phyloP scores from a whole-genome alignment of 2,113 vertebrate species.

The Scartelaos histophorus region DNA sequence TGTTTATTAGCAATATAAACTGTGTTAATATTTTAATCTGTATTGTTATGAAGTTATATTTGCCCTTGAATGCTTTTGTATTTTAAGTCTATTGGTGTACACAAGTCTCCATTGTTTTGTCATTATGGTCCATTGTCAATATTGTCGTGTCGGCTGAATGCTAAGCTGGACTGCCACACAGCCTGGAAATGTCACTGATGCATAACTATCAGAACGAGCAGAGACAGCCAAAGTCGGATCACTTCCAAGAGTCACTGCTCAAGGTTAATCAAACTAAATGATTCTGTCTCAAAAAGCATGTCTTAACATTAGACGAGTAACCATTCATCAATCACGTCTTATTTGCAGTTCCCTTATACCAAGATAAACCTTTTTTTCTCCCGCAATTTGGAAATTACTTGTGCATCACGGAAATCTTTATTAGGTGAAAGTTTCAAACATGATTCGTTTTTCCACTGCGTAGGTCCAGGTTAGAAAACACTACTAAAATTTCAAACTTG shows the following conservation, averaged over 20 bases:
- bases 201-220: conserved; percentile 15
- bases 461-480: background rate
- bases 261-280: conserved; percentile 45
- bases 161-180: conserved; percentile 1
- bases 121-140: conserved; percentile 4
- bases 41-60: background rate
- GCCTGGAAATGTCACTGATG: conserved; percentile 14
- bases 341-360: background rate
- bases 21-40: background rate
- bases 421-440: background rate
- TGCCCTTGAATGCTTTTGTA: background rate
- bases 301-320: conserved; percentile 11
- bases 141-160: background rate
- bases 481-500: too few species aligned
- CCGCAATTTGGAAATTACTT: too few species aligned
- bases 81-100: background rate
- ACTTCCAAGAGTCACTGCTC: conserved; percentile 32
- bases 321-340: background rate
- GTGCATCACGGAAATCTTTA: background rate
- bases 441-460: background rate
- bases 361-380: too few species aligned
- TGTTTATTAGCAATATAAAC: background rate
- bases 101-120: background rate
- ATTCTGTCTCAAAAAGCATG: conserved; percentile 16
- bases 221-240: conserved; percentile 14